Conservation (phyloP, 1,140 invertebrate species). For the Radopholus similis region DNA sequence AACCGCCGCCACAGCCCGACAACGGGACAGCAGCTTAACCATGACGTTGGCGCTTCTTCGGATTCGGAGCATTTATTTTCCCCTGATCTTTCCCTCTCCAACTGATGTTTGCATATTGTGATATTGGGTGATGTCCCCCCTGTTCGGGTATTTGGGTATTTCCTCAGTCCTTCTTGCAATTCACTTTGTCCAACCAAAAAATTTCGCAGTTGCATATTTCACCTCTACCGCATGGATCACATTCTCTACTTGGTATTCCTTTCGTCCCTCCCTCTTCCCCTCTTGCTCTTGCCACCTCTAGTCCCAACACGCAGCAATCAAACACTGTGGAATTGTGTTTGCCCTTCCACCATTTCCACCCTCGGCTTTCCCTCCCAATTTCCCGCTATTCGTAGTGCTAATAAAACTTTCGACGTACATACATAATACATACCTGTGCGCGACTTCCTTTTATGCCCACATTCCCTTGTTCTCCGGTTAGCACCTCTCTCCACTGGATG, state of each 20-base stretch:
- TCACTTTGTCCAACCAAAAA: too few species aligned
- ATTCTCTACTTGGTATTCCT: neutral
- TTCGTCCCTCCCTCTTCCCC: neutral
- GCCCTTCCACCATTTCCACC: neutral
- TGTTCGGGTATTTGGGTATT: too few species aligned
- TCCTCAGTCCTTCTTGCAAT: too few species aligned
- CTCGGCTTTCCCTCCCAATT: neutral
- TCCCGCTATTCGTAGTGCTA: too few species aligned
- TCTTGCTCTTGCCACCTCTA: neutral
- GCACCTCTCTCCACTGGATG: neutral
- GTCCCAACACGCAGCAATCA: too few species aligned
- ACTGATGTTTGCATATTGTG: neutral
- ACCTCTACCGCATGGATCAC: neutral
- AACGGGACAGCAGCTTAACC: neutral
- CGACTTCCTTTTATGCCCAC: too few species aligned
- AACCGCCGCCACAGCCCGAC: neutral
- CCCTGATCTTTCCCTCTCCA: neutral
- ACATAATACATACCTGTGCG: too few species aligned
- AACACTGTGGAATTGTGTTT: too few species aligned
- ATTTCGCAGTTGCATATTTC: neutral
- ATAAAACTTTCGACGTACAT: too few species aligned
- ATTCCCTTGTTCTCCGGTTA: too few species aligned
- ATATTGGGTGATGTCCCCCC: neutral
- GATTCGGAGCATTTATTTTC: neutral
- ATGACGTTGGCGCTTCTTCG: neutral